Evolutionary conservation across 2,888 invertebrate species (phyloP).

Genomic region (Eupithecia centaureata): DNA sequence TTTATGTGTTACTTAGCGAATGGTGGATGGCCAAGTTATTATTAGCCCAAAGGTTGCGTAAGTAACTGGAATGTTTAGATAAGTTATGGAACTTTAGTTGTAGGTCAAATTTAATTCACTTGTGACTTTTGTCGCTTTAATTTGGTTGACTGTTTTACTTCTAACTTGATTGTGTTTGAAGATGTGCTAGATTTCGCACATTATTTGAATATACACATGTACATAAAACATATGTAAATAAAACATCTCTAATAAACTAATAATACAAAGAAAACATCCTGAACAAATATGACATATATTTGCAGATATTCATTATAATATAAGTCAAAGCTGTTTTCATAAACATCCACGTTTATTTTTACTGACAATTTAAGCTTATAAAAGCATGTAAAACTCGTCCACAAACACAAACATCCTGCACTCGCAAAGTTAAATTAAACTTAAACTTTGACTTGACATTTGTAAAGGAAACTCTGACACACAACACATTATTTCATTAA

Average conservation of each 20-base stretch:
- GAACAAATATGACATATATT: too few species aligned
- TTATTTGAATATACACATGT: too few species aligned
- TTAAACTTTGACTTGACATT: background rate
- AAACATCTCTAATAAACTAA: too few species aligned
- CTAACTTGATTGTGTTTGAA: too few species aligned
- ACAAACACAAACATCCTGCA: background rate
- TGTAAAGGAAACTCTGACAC: conserved; percentile 4
- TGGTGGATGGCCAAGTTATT: conserved; percentile 41
- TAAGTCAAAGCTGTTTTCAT: too few species aligned
- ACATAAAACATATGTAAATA: too few species aligned
- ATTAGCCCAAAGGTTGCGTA: conserved; percentile 5
- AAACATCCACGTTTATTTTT: too few species aligned
- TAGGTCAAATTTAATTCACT: background rate
- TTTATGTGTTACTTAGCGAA: conserved; percentile 45
- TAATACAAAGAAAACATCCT: too few species aligned
- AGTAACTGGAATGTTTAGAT: background rate
- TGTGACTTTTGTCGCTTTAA: background rate
- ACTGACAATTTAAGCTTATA: background rate
- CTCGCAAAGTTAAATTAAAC: background rate
- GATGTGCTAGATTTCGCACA: too few species aligned
- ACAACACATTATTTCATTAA: conserved; percentile 12
- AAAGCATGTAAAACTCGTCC: background rate
- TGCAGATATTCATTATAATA: too few species aligned
- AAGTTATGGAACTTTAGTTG: background rate
- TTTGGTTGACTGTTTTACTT: background rate